Percentiles rank a stretch among this genome's conserved stretches.
phyloP scores from a whole-genome alignment of 2,888 invertebrate genomes.

The Crocallis elinguaria region DNA sequence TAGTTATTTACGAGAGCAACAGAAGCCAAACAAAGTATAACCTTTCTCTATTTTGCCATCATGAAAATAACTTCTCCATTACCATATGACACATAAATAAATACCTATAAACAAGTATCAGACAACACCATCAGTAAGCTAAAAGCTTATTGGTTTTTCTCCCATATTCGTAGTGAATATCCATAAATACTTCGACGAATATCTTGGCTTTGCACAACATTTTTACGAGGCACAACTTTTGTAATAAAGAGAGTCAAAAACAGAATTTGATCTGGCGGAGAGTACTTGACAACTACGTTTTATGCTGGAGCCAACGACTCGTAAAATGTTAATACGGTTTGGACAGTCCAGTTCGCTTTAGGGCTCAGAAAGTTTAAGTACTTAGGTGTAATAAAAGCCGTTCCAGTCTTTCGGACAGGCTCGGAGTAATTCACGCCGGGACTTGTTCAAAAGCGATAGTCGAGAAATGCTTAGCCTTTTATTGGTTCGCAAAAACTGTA shows the following conservation, averaged over 20 bases:
- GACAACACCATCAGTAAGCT: slow-evolving; percentile 13
- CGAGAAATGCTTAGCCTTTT: background rate
- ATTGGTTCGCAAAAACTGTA: background rate
- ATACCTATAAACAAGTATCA: slow-evolving; percentile 22
- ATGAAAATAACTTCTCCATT: slow-evolving; percentile 18
- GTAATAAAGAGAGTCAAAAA: slow-evolving; percentile 42
- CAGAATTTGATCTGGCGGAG: slow-evolving; percentile 28
- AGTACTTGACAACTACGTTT: slow-evolving; percentile 39
- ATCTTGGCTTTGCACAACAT: slow-evolving; percentile 26
- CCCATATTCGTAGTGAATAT: slow-evolving; percentile 12
- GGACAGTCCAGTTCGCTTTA: slow-evolving; percentile 24
- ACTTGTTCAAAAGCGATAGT: slow-evolving; percentile 2
- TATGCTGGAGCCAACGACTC: slow-evolving; percentile 33
- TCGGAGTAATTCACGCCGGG: slow-evolving; percentile 11
- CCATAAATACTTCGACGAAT: slow-evolving; percentile 33
- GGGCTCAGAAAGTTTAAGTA: slow-evolving; percentile 24
- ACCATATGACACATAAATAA: slow-evolving; percentile 22
- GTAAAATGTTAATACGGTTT: slow-evolving; percentile 38
- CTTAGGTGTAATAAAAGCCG: slow-evolving; percentile 27
- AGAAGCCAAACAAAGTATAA: background rate
- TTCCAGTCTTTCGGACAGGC: slow-evolving; percentile 17
- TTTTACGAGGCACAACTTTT: slow-evolving; percentile 45
- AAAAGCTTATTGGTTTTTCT: slow-evolving; percentile 27
- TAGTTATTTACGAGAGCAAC: background rate
- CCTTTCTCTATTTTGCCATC: slow-evolving; percentile 7